These are phyloP conservation scores for Electrophaes corylata DNA, from an alignment of 2,888 invertebrate species.

Conservation along the genomic window DNA sequence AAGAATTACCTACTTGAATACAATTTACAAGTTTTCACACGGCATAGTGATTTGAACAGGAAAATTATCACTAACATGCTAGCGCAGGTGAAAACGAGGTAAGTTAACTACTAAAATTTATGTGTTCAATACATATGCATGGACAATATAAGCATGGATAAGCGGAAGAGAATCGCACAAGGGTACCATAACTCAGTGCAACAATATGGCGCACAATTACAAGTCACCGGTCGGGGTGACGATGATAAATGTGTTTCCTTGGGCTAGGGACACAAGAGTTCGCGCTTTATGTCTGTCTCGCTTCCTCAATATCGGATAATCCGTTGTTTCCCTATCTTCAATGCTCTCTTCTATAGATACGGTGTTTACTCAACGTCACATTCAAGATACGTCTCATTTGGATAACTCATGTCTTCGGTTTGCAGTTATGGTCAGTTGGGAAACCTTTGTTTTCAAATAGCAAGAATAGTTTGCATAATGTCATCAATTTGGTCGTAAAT, in stretches of 20 bases:
- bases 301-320: slow-evolving; percentile 44
- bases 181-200: slow-evolving; percentile 73
- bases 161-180: slow-evolving; percentile 70
- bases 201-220: slow-evolving; percentile 82
- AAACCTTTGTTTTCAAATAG: slow-evolving; percentile 20
- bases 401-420: slow-evolving; percentile 20
- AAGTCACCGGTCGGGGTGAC: slow-evolving; percentile 72
- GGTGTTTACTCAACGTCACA: slow-evolving; percentile 26
- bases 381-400: slow-evolving; percentile 12
- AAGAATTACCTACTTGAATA: slow-evolving; percentile 23
- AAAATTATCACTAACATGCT: slow-evolving; percentile 33
- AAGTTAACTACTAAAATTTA: slow-evolving; percentile 36
- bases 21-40: slow-evolving; percentile 31
- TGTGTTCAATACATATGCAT: slow-evolving; percentile 39
- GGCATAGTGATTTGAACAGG: slow-evolving; percentile 27
- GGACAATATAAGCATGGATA: slow-evolving; percentile 44
- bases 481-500: slow-evolving; percentile 23
- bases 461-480: slow-evolving; percentile 23
- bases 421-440: slow-evolving; percentile 9
- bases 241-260: slow-evolving; percentile 80
- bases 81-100: slow-evolving; percentile 19
- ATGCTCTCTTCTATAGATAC: slow-evolving; percentile 20
- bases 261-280: slow-evolving; percentile 63
- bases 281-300: slow-evolving; percentile 43
- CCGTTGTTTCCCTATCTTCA: slow-evolving; percentile 40